Percentiles rank a stretch among this genome's conserved stretches.
These are phyloP conservation scores for Atethmia centrago DNA, from an alignment of 2,888 invertebrate genomes.

Conservation along the genomic window DNA sequence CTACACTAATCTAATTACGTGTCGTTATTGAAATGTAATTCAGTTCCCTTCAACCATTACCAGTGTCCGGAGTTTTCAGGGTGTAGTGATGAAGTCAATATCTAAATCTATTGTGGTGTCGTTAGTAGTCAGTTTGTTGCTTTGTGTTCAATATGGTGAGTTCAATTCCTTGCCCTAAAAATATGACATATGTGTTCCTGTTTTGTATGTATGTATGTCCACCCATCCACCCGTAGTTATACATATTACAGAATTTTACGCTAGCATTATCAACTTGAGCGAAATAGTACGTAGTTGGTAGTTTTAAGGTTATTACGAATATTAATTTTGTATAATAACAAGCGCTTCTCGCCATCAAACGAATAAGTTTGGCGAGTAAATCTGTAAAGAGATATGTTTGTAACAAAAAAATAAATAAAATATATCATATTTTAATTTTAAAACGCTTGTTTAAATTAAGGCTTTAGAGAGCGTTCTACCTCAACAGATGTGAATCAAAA, in stretches of 20 bases:
- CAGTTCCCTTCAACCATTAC: constrained; percentile 42
- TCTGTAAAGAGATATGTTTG: no score
- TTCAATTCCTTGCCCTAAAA: not conserved
- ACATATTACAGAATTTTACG: no score
- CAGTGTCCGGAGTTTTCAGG: constrained; percentile 37
- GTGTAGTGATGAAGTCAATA: constrained; percentile 47
- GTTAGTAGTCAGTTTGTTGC: constrained; percentile 29
- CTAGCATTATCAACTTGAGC: not conserved
- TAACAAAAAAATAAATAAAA: no score
- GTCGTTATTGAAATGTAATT: constrained; percentile 52
- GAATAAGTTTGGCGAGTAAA: no score
- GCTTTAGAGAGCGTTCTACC: not conserved
- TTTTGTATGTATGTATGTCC: not conserved
- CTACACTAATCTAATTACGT: constrained; percentile 60
- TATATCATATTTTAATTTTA: no score
- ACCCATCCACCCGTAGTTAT: not conserved
- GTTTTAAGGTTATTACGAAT: no score
- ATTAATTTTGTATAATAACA: no score
- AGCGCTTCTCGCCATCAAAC: no score
- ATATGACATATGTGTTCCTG: not conserved
- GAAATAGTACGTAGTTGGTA: no score
- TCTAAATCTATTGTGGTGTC: constrained; percentile 27
- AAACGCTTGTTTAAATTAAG: not conserved
- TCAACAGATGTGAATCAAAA: not conserved
- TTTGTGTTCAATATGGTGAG: constrained; percentile 61